Evolutionary conservation across 2,113 vertebrate species (phyloP), one percentile per base, ranked within the genome.

Genomic region (Shinisaurus crocodilurus): DNA sequence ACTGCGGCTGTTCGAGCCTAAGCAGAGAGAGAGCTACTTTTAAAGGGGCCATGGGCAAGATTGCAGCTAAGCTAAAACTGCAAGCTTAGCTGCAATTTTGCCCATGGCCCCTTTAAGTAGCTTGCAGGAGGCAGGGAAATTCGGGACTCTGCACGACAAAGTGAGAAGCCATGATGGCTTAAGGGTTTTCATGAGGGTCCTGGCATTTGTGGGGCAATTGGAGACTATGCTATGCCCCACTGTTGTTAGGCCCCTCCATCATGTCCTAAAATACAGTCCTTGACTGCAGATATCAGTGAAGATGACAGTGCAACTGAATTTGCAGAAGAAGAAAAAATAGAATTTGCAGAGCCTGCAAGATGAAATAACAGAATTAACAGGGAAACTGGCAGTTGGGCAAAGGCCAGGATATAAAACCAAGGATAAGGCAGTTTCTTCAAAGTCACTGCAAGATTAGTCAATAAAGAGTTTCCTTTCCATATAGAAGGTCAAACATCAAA

Each of bases 331-430:
- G 25, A 50, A 40, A 70, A 81, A 93, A 85, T 27, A 70, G 27
- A 86, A 40, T 79, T n/a, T 89, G 18, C 81, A 91, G 67, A 72
- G 67, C 65, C 16, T 34, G 86, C 88, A 91, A 81, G 3, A 50
- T 85, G 88, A 95, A 92, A 82, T 3, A 34, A 12, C 70, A 91
- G 89, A 94, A 90, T 57, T 81, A 90, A 8, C 70, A 93, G 85
- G 43, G 85, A 12, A 88, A 88, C 25, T 88, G 82, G 57, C 3
- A 88, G 81, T 25, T 91, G 77, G 86, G 90, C 84, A 90, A 94
- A 89, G 34, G 18, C 50, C 54, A 85, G 7, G 43, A 1, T 54
- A 23, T 29, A 86, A 90, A 86, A 69, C 34, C 65, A 86, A 90
- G 65, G 20, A 75, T 83, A 92, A 20, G 0, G 16, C 89, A 45